Percentiles rank a stretch among this genome's conserved stretches.
These are phyloP conservation scores for Mus spicilegus DNA, from an alignment of 2,113 vertebrate genomes.

Conservation along the genomic window DNA sequence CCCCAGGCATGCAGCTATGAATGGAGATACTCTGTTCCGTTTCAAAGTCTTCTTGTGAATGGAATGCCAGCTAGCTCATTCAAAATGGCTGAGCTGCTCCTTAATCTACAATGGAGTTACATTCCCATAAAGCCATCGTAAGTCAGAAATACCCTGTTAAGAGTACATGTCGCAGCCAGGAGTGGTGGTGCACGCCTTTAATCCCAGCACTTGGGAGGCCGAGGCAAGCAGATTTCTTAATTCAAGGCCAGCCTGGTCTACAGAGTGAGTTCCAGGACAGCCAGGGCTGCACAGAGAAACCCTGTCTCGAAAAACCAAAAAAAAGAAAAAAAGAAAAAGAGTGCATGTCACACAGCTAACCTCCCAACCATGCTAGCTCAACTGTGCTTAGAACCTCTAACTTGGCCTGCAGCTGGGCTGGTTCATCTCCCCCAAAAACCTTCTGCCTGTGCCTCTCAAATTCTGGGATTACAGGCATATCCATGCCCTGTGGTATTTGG, in stretches of 20 bases:
- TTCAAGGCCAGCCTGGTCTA: too few relatives aligned
- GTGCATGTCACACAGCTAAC: too few relatives aligned
- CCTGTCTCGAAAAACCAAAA: too few relatives aligned
- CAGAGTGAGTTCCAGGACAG: too few relatives aligned
- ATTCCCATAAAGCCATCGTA: background rate
- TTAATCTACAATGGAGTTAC: background rate
- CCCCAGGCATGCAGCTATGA: background rate
- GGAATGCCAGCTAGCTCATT: background rate
- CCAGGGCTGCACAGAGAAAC: too few relatives aligned
- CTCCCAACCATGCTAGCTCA: background rate
- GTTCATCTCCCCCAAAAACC: background rate
- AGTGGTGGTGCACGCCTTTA: too few relatives aligned
- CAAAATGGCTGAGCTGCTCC: background rate
- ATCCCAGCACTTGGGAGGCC: too few relatives aligned
- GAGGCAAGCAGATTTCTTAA: too few relatives aligned
- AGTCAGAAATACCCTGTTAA: background rate
- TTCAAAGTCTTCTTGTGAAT: background rate
- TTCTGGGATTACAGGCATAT: background rate
- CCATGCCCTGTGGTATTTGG: background rate
- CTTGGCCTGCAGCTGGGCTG: background rate
- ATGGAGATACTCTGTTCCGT: background rate
- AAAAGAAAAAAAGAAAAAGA: too few relatives aligned
- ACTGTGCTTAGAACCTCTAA: background rate
- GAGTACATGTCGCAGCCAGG: too few relatives aligned
- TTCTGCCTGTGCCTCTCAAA: background rate